Evolutionary conservation across 1,140 invertebrate genomes (phyloP).

Genomic region (Trypoxylus dichotomus): DNA sequence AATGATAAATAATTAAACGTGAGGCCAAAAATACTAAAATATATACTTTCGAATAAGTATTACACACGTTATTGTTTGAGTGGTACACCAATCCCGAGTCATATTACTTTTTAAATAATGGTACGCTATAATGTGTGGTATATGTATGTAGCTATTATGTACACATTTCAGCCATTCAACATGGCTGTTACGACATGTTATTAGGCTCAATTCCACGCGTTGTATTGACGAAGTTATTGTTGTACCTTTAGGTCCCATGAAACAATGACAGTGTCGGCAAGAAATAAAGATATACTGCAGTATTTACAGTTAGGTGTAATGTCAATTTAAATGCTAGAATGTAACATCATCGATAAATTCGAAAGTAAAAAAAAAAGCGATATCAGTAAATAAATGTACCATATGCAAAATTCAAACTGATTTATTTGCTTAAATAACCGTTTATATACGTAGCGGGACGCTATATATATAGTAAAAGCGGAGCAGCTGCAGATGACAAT

Average conservation of each 20-base stretch:
- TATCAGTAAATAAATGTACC: too few relatives aligned
- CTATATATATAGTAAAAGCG: background rate
- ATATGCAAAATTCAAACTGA: too few relatives aligned
- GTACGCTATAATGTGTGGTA: background rate
- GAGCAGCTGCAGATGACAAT: constrained; percentile 15
- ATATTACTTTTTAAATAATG: background rate
- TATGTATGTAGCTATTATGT: too few relatives aligned
- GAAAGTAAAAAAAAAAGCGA: too few relatives aligned
- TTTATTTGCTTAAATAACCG: background rate
- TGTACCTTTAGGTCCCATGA: background rate
- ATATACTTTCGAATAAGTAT: too few relatives aligned
- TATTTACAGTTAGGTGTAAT: background rate
- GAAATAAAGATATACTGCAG: background rate
- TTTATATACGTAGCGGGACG: background rate
- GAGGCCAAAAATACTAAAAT: too few relatives aligned
- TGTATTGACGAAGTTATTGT: background rate
- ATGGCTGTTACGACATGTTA: background rate
- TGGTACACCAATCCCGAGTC: too few relatives aligned
- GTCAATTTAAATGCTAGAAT: background rate
- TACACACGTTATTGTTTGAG: too few relatives aligned
- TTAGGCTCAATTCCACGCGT: background rate
- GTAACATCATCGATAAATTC: background rate
- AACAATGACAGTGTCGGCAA: background rate
- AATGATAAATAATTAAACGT: too few relatives aligned
- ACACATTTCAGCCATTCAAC: background rate